Evolutionary conservation across 2,888 invertebrate species (phyloP), one percentile per base, ranked within the genome.

Genomic region (Clitarchus hookeri): DNA sequence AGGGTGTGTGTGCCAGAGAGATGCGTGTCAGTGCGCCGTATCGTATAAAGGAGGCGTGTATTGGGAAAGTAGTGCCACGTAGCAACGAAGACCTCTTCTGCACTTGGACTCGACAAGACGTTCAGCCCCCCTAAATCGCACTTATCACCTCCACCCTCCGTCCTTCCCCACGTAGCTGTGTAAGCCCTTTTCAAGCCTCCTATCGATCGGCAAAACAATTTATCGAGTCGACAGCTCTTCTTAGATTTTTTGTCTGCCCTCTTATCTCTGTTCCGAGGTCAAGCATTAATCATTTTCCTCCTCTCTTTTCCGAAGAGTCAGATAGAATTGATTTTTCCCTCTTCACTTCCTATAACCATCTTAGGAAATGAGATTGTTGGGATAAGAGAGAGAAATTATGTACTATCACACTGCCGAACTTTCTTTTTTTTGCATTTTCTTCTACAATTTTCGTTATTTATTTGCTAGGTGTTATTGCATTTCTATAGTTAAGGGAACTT

Each of bases 211-310:
- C 65, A 65, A 65, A 65, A 65, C 65, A 65, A 65, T 65, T 65
- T 65, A 65, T 65, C 65, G 65, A 65, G 65, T 65, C 65, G 65
- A 65, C 65, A 65, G 65, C 65, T n/a, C 65, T 65, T 65, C 65
- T 65, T 65, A 65, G 65, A 65, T 65, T 65, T 65, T 65, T 65
- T 65, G 19, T 65, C n/a, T 65, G 65, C 65, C 0, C 65, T 65
- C 65, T 65, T 65, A 65, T 65, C 65, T 65, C 65, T 65, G 65
- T n/a, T 65, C 65, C 65, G 19, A 65, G 65, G 65, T 65, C 65
- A 65, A 65, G 65, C 65, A 65, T 65, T 65, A 65, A 65, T 65
- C 65, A 65, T 65, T 65, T 65, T 65, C 16, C 65, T 65, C 65
- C 65, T 65, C 65, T 65, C 65, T 12, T 65, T 65, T 65, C 65